Evolutionary conservation across 2,888 invertebrate species (phyloP).

Genomic region (Sturmia bella): DNA sequence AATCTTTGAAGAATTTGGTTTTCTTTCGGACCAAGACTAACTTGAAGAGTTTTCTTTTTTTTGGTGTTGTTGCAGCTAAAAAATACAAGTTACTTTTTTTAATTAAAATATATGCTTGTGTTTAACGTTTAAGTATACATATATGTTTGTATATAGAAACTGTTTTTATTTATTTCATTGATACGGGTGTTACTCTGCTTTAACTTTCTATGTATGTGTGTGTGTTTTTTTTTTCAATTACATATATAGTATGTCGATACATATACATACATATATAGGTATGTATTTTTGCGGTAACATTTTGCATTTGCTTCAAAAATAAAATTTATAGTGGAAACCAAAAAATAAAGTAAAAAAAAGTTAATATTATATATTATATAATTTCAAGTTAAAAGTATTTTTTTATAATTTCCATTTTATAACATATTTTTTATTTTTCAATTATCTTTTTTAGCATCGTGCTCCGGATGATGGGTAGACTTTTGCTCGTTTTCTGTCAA

Average conservation of each 20-base stretch:
- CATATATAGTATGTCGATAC: too few species aligned
- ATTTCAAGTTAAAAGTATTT: conserved; percentile 36
- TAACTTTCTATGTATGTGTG: conserved; percentile 27
- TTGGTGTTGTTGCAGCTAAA: conserved; percentile 13
- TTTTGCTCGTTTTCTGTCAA: conserved; percentile 42
- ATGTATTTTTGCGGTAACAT: conserved; percentile 22
- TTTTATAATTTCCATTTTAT: conserved; percentile 1
- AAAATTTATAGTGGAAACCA: conserved; percentile 24
- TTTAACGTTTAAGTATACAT: background rate
- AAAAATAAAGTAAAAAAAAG: conserved; percentile 27
- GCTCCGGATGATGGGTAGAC: conserved; percentile 17
- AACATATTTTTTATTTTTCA: background rate
- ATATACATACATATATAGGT: conserved; percentile 26
- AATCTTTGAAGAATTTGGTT: background rate
- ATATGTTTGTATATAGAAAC: conserved; percentile 21
- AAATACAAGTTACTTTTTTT: background rate
- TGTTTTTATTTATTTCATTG: conserved; percentile 45
- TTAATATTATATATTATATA: conserved; percentile 36
- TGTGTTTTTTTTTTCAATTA: too few species aligned
- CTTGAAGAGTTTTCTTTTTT: conserved; percentile 19
- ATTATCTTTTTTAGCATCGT: conserved; percentile 40
- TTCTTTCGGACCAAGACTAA: conserved; percentile 5
- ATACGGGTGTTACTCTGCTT: conserved; percentile 22
- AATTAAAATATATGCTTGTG: conserved; percentile 30
- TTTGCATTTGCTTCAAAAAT: conserved; percentile 35